Percentiles rank a stretch among this genome's conserved stretches.
Evolutionary conservation across 2,888 invertebrate species (phyloP).

Genomic region (Amphimallon solstitiale): DNA sequence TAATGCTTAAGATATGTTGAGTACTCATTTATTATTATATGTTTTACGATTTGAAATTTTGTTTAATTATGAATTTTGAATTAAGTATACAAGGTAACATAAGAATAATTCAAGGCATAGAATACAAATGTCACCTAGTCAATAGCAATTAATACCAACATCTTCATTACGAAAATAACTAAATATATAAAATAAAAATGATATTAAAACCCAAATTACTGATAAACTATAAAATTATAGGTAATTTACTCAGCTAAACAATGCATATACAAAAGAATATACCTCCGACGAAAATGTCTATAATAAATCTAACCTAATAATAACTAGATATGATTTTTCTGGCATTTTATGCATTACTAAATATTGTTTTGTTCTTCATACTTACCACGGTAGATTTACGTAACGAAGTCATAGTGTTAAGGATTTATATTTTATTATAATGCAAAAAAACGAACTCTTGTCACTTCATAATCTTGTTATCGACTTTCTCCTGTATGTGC

Average conservation of each 20-base stretch:
- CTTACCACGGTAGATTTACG: conserved; percentile 50
- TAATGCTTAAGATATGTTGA: background rate
- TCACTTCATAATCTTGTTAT: conserved; percentile 21
- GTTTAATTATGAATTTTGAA: background rate
- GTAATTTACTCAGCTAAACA: background rate
- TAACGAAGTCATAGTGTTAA: conserved; percentile 40
- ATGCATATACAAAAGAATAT: too few species aligned
- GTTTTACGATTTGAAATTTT: too few species aligned
- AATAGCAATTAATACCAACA: conserved; percentile 24
- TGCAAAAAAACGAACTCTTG: conserved; percentile 29
- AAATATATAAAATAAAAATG: conserved; percentile 13
- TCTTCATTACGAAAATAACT: conserved; percentile 4
- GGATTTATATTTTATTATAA: conserved; percentile 42
- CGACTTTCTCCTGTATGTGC: conserved; percentile 36
- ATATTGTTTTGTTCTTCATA: conserved; percentile 23
- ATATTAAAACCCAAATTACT: conserved; percentile 23
- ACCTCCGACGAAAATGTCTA: too few species aligned
- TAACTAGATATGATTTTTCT: background rate
- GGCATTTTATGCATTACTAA: background rate
- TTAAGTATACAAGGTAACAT: background rate
- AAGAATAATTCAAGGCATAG: too few species aligned
- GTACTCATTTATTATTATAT: too few species aligned
- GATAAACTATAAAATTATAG: conserved; percentile 1
- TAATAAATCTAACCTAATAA: too few species aligned
- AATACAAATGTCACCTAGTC: conserved; percentile 31